Evolutionary conservation across 2,797 vertebrate species (phyloP).

Genomic region (Poeciliopsis turneri): DNA sequence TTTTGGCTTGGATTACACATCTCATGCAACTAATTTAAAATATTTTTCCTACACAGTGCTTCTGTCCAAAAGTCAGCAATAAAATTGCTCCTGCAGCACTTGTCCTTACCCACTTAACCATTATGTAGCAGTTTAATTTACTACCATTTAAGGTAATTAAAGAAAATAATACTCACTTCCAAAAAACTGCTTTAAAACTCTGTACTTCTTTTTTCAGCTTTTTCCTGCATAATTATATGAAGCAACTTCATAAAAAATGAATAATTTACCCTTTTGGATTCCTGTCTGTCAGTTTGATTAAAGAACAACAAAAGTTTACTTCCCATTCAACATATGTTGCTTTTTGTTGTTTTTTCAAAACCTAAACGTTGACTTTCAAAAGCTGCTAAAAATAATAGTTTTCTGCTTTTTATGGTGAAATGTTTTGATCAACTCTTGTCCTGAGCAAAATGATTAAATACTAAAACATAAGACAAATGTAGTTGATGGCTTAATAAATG

Average conservation of each 20-base stretch:
- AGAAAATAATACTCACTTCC: background rate
- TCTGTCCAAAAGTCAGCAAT: slow-evolving; percentile 30
- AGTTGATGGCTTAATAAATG: background rate
- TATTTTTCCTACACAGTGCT: slow-evolving; percentile 7
- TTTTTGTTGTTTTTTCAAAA: background rate
- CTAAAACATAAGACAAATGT: background rate
- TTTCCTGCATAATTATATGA: background rate
- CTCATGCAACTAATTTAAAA: slow-evolving; percentile 31
- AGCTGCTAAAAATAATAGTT: background rate
- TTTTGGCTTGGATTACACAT: slow-evolving; percentile 36
- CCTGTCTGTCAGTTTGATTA: background rate
- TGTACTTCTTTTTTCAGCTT: background rate
- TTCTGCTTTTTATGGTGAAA: background rate
- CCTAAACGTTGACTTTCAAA: too few relatives aligned
- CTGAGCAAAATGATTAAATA: background rate
- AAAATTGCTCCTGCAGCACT: background rate
- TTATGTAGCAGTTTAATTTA: background rate
- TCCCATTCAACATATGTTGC: background rate
- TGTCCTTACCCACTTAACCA: background rate
- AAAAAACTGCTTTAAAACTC: background rate
- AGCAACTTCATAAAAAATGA: background rate
- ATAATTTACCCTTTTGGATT: background rate
- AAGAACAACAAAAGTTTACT: background rate
- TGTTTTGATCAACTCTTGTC: background rate
- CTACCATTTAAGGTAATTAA: background rate